A percentile compares a stretch with the other conserved stretches of the same genome.
phyloP scores from a whole-genome alignment of 2,888 invertebrate species.

The Cancer borealis region DNA sequence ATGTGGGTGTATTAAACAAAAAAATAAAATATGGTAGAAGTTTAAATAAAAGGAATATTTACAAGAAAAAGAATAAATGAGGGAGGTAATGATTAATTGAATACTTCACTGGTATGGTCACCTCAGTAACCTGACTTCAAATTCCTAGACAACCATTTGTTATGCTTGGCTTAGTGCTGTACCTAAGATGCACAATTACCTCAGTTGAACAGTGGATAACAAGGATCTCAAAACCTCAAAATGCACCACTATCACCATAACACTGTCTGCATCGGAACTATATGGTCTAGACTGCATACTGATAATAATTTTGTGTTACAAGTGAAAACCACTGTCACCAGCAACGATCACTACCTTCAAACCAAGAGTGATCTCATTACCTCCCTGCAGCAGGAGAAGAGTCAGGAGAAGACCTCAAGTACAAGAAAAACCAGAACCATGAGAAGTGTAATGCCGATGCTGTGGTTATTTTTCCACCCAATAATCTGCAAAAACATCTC shows the following conservation, averaged over 20 bases:
- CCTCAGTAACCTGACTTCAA: background rate
- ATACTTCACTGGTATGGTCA: background rate
- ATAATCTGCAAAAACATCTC: background rate
- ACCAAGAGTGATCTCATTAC: too few relatives aligned
- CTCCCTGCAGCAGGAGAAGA: too few relatives aligned
- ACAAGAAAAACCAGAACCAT: too few relatives aligned
- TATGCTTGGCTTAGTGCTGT: background rate
- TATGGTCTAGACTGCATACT: background rate
- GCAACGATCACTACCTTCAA: too few relatives aligned
- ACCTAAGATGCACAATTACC: background rate
- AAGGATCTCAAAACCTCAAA: background rate
- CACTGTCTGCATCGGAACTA: background rate
- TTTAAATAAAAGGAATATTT: background rate
- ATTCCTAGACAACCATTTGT: background rate
- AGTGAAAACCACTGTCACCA: background rate
- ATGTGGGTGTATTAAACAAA: slow-evolving; percentile 2
- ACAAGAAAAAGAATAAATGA: background rate
- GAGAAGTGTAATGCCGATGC: too few relatives aligned
- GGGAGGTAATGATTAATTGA: background rate
- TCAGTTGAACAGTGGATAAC: background rate
- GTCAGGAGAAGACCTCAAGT: too few relatives aligned
- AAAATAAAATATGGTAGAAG: background rate
- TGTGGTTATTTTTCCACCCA: background rate
- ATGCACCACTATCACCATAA: background rate
- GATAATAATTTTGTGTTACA: background rate